These are phyloP conservation scores for Aegotheles bennettii DNA, from an alignment of 2,113 vertebrate genomes.

Conservation along the genomic window DNA sequence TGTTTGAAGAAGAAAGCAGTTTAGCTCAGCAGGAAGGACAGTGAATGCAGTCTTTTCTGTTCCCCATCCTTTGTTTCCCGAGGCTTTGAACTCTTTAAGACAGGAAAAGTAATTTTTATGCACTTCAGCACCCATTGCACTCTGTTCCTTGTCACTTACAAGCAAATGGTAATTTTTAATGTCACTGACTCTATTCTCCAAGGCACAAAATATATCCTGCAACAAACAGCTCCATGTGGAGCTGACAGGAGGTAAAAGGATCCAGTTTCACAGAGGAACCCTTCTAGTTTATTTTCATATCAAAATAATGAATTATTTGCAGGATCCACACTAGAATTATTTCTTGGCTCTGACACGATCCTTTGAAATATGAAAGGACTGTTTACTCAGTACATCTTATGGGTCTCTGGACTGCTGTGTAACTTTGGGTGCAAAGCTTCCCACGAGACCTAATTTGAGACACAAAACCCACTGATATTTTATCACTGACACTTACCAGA, in stretches of 20 bases:
- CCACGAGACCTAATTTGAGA: background rate
- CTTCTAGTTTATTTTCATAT: background rate
- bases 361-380: background rate
- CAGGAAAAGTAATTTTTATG: background rate
- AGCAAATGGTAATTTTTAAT: background rate
- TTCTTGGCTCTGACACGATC: background rate
- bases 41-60: background rate
- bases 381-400: background rate
- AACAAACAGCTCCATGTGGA: background rate
- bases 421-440: background rate
- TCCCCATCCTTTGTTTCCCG: background rate
- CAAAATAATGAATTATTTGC: background rate
- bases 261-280: background rate
- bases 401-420: background rate
- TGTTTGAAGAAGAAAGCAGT: background rate
- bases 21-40: background rate
- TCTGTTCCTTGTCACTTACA: background rate
- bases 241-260: background rate
- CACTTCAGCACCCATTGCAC: background rate
- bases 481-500: background rate
- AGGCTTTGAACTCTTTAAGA: background rate
- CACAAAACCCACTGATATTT: background rate
- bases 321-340: background rate
- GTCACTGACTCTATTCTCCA: background rate
- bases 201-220: background rate